Conservation (phyloP, 2,797 vertebrate species). For the Scleropages formosus region DNA sequence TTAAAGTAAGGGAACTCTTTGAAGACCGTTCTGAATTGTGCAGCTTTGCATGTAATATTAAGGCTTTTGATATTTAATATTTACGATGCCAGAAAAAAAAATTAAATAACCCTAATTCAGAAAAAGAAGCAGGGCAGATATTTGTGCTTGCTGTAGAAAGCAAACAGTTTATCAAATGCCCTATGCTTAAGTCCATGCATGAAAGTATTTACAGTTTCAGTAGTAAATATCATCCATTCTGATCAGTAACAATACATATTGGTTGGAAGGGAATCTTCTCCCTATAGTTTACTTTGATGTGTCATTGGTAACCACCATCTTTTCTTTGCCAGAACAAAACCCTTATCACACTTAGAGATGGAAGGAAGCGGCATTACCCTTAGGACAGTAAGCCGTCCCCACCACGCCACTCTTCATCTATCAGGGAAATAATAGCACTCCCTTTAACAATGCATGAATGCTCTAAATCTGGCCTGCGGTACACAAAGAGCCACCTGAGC, state of each 20-base stretch:
- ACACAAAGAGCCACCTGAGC: not conserved
- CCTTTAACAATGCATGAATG: conserved; percentile 29
- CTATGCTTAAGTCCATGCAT: not conserved
- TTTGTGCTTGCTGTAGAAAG: not conserved
- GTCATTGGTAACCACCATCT: conserved; percentile 1
- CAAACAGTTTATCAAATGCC: conserved; percentile 1
- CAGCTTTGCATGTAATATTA: conserved; percentile 70
- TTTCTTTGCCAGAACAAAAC: not conserved
- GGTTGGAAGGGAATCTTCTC: not conserved
- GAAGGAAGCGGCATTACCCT: conserved; percentile 13
- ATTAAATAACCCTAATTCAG: not conserved
- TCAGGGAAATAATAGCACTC: conserved; percentile 23
- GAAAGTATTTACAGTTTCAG: conserved; percentile 5
- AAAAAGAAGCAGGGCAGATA: not conserved
- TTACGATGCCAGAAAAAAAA: no score
- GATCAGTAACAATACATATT: not conserved
- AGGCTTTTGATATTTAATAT: conserved; percentile 51
- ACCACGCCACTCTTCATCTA: conserved; percentile 28
- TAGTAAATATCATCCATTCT: conserved; percentile 3
- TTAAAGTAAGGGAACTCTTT: conserved; percentile 96
- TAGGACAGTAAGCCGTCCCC: conserved; percentile 3
- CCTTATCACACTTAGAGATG: conserved; percentile 9
- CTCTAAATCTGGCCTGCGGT: not conserved
- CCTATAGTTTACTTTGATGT: not conserved
- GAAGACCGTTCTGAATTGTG: conserved; percentile 88